phyloP scores from a whole-genome alignment of 2,113 vertebrate genomes.

The Caretta caretta region DNA sequence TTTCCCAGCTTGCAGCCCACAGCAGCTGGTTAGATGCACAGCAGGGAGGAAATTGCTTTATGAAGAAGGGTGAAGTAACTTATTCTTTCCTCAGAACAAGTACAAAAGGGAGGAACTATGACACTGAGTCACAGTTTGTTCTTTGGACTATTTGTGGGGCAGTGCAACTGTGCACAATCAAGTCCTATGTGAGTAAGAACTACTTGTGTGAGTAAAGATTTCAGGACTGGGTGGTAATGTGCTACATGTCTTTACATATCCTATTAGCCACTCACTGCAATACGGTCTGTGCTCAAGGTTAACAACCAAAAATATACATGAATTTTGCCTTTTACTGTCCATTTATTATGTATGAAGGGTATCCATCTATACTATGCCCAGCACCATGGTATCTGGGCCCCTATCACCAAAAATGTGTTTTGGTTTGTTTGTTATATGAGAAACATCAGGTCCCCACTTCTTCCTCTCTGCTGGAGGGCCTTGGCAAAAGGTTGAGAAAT shows the following conservation, averaged over 20 bases:
- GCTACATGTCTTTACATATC: not conserved
- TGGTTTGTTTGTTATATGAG: not conserved
- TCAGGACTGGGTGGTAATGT: not conserved
- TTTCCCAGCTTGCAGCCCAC: not conserved
- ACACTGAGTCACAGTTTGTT: not conserved
- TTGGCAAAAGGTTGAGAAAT: not conserved
- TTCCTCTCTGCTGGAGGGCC: not conserved
- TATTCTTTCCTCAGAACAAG: not conserved
- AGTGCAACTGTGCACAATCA: not conserved
- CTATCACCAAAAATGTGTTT: not conserved
- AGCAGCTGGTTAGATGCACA: not conserved
- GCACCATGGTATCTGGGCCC: not conserved
- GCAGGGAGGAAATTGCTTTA: not conserved
- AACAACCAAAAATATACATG: not conserved
- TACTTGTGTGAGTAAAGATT: not conserved
- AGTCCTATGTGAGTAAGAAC: not conserved
- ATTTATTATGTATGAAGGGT: not conserved
- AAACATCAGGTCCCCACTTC: not conserved
- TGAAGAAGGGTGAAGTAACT: not conserved
- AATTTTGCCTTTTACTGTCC: not conserved
- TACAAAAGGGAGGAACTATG: not conserved
- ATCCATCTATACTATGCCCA: not conserved
- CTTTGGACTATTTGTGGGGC: not conserved
- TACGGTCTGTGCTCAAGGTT: not conserved
- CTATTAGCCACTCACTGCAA: not conserved